A percentile compares a stretch with the other conserved stretches of the same genome.
Evolutionary conservation across 2,797 vertebrate genomes (phyloP).

Genomic region (Enteromius fasciolatus): DNA sequence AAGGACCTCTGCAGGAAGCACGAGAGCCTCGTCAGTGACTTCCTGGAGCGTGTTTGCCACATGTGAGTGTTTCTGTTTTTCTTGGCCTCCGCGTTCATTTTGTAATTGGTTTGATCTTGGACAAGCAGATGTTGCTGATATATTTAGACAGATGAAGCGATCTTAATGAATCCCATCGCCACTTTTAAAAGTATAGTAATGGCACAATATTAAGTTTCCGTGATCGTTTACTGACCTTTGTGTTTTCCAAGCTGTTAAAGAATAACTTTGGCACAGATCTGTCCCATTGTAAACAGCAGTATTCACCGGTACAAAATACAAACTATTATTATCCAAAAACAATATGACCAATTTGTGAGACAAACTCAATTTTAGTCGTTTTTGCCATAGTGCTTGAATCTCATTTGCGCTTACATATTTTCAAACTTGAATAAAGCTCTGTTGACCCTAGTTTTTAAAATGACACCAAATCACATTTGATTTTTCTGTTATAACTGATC

Average conservation of each 20-base stretch:
- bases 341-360: not conserved
- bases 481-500: not conserved
- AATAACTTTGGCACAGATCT: not conserved
- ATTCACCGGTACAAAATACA: not conserved
- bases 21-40: slow-evolving; percentile 80
- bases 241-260: not conserved
- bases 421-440: not conserved
- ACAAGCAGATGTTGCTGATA: not conserved
- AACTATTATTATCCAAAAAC: not conserved
- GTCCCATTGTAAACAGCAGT: not conserved
- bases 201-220: not conserved
- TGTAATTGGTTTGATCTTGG: slow-evolving; percentile 19
- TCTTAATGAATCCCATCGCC: not conserved
- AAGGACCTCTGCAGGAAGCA: slow-evolving; percentile 89
- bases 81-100: slow-evolving; percentile 26
- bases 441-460: not conserved
- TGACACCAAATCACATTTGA: not conserved
- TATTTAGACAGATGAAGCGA: slow-evolving; percentile 8
- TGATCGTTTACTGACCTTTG: not conserved
- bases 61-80: slow-evolving; percentile 74
- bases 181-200: not conserved
- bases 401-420: not conserved
- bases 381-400: not conserved
- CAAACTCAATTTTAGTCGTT: not conserved
- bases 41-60: slow-evolving; percentile 78